Evolutionary conservation across 2,113 vertebrate species (phyloP).

Genomic region (Probosciger aterrimus): DNA sequence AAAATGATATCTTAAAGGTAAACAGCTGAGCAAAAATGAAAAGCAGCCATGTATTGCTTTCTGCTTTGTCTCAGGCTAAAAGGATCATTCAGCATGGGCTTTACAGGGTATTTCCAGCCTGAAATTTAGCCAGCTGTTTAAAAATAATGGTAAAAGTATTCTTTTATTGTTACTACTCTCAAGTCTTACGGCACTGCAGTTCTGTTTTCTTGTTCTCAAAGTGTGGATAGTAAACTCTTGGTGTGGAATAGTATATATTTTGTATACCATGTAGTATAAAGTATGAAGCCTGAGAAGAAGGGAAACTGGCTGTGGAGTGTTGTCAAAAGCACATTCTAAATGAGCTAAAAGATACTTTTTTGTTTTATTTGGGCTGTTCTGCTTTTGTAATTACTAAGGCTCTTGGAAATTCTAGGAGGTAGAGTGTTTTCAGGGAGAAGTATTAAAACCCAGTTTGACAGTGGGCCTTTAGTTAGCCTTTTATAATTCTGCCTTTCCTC

Average conservation of each 20-base stretch:
- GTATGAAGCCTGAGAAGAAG: not conserved
- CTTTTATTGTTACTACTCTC: not conserved
- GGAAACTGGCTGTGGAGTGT: not conserved
- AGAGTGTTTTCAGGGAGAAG: not conserved
- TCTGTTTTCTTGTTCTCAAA: not conserved
- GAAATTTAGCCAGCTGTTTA: not conserved
- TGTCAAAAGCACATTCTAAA: not conserved
- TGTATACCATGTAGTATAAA: not conserved
- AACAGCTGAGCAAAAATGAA: not conserved
- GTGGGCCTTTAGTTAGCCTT: not conserved
- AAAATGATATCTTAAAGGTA: slow-evolving; percentile 1
- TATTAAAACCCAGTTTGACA: not conserved
- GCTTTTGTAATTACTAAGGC: not conserved
- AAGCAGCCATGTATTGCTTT: not conserved
- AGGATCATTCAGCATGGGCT: not conserved
- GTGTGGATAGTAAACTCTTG: not conserved
- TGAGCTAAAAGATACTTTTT: not conserved
- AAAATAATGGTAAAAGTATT: not conserved
- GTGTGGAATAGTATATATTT: not conserved
- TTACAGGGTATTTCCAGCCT: not conserved
- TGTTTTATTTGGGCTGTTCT: not conserved
- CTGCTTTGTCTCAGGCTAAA: slow-evolving; percentile 18
- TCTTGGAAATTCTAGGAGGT: not conserved
- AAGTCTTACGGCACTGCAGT: fast-evolving
- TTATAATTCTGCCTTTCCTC: slow-evolving; percentile 34